Evolutionary conservation across 1,140 invertebrate species (phyloP), one percentile per base, ranked within the genome.

Genomic region (Zophobas atratus): DNA sequence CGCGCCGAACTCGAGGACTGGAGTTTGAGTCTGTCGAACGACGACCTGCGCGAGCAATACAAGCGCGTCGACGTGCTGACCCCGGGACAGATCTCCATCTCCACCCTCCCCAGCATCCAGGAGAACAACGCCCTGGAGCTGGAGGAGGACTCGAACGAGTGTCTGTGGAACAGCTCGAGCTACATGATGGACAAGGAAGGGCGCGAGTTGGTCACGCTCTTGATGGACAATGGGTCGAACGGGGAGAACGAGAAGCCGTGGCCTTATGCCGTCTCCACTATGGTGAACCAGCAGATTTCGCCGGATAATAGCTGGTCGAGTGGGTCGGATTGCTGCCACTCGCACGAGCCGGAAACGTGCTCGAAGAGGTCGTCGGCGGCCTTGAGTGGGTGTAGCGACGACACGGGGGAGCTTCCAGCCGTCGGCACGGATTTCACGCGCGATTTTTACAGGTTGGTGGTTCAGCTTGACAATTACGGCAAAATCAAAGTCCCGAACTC

Each of bases 1-100:
- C 89, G 91, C 79, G 90, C 93, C 2, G 93, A 94, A 85, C 85
- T 94, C 70, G 93, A 94, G 87, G 93, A 94, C 83, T 94, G 93
- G 93, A 94, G 92, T 83, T 89, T 94, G 84, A 92, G 91, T 48
- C 83, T 93, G 48, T 93, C 93, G 1, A 91, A 88, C 75, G 92
- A 93, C 83, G 92, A 93, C 85, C 85, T 92, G 63, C 87, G 87
- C 79, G 88, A 90, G 78, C 82, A 79, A 83, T 88, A 79, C 77
- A 85, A 84, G 56, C 79, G 79, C 49, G 41, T 80, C 0, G 82
- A 83, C 33, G 87, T 88, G 41, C 86, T 86, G 0, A 90, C 89
- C 2, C 88, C 89, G 0, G 89, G 89, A 1, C 89, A 90, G 85
- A 89, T 90, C 81, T 90, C 90, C 1, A 84, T 91, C 6, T 90